Evolutionary conservation across 2,113 vertebrate species (phyloP).

Genomic region (Indri indri): DNA sequence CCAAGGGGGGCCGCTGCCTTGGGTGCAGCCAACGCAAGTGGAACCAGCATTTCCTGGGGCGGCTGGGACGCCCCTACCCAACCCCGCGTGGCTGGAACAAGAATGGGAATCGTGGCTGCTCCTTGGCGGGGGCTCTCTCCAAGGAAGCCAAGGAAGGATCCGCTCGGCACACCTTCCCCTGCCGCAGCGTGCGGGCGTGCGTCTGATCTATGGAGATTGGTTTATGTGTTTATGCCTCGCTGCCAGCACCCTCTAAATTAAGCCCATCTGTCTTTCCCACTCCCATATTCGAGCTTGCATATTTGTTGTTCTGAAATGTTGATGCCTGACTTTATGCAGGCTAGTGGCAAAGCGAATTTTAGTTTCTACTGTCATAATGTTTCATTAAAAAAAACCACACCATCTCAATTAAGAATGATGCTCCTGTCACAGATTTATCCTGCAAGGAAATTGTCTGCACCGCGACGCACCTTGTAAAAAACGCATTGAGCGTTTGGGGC

Average conservation of each 20-base stretch:
- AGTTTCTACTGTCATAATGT: neutral
- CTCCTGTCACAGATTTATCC: neutral
- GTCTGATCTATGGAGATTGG: neutral
- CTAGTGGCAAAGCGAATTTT: neutral
- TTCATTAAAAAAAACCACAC: neutral
- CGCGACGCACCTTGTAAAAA: fast-evolving
- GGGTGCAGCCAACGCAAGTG: fast-evolving
- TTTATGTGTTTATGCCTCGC: neutral
- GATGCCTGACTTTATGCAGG: neutral
- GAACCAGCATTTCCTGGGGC: neutral
- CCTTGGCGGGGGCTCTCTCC: neutral
- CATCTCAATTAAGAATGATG: neutral
- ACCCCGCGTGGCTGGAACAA: fast-evolving
- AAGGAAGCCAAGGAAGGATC: neutral
- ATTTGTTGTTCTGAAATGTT: neutral
- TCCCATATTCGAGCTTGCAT: neutral
- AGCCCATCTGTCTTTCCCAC: constrained; percentile 18
- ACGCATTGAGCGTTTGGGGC: fast-evolving
- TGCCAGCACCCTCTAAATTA: constrained; percentile 8
- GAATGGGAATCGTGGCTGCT: fast-evolving
- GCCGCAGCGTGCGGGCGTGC: fast-evolving
- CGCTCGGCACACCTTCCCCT: neutral
- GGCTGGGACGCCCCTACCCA: neutral
- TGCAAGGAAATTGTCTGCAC: neutral
- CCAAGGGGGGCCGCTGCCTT: fast-evolving